Conservation (phyloP, 2,113 vertebrate species). For the Brevimyrus niger region DNA sequence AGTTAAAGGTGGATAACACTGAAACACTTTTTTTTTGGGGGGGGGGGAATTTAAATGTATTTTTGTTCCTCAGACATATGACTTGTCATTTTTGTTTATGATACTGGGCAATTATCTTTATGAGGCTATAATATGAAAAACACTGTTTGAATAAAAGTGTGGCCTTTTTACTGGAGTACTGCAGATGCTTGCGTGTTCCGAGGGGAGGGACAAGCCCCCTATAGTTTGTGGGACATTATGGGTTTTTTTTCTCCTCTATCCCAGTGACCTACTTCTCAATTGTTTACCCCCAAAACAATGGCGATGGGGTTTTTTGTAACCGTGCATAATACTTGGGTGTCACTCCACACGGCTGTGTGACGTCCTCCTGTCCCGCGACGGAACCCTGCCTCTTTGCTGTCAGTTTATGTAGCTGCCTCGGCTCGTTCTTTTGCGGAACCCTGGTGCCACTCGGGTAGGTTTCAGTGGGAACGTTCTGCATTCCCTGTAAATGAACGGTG, state of each 20-base stretch:
- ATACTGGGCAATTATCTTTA: neutral
- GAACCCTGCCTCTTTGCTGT: conserved; percentile 31
- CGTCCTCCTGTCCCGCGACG: conserved; percentile 42
- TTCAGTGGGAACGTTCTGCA: neutral
- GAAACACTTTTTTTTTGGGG: neutral
- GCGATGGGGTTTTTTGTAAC: conserved; percentile 57
- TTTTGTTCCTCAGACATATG: neutral
- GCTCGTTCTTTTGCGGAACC: neutral
- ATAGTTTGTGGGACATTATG: conserved; percentile 54
- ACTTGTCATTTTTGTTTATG: no score
- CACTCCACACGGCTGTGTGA: conserved; percentile 50
- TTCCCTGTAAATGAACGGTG: neutral
- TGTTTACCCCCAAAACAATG: conserved; percentile 62
- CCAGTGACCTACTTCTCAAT: conserved; percentile 71
- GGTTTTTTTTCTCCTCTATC: conserved; percentile 38
- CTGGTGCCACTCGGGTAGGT: neutral
- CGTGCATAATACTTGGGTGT: conserved; percentile 61
- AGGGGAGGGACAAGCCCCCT: conserved; percentile 15
- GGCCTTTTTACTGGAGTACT: neutral
- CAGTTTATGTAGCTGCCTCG: conserved; percentile 22
- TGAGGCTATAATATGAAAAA: neutral
- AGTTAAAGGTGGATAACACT: neutral
- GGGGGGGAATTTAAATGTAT: neutral
- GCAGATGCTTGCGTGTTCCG: neutral
- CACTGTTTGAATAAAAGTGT: neutral